Percentiles rank a stretch among this genome's conserved stretches.
Evolutionary conservation across 2,113 vertebrate species (phyloP).

Genomic region (Merops nubicus): DNA sequence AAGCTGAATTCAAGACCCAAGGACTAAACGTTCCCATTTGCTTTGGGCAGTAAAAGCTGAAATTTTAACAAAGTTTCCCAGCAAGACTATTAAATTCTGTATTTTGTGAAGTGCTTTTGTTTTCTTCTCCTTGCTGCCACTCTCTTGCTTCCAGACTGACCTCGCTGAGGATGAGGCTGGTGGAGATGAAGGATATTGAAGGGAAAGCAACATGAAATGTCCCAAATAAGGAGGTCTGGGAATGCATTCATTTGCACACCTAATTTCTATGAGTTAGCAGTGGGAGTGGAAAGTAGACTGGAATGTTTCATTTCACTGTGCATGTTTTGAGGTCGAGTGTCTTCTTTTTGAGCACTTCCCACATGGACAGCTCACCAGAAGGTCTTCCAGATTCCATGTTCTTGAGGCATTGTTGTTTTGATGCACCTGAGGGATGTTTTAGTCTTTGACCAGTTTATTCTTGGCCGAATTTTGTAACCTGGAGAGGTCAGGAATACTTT

Average conservation of each 20-base stretch:
- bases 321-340: neutral
- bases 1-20: neutral
- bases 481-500: neutral
- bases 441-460: neutral
- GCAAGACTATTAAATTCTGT: neutral
- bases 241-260: neutral
- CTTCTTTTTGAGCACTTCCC: neutral
- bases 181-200: neutral
- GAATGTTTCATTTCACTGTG: neutral
- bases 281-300: neutral
- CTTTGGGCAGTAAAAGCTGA: neutral
- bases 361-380: neutral
- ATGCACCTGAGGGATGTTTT: neutral
- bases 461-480: neutral
- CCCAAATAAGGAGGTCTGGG: neutral
- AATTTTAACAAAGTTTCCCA: neutral
- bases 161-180: neutral
- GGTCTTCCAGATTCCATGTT: fast-evolving
- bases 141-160: neutral
- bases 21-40: neutral
- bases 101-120: neutral
- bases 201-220: neutral
- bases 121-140: neutral
- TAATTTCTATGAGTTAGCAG: neutral
- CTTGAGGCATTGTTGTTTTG: neutral